These are phyloP conservation scores for Cephus pygmeus DNA, from an alignment of 2,888 invertebrate species.

Conservation along the genomic window DNA sequence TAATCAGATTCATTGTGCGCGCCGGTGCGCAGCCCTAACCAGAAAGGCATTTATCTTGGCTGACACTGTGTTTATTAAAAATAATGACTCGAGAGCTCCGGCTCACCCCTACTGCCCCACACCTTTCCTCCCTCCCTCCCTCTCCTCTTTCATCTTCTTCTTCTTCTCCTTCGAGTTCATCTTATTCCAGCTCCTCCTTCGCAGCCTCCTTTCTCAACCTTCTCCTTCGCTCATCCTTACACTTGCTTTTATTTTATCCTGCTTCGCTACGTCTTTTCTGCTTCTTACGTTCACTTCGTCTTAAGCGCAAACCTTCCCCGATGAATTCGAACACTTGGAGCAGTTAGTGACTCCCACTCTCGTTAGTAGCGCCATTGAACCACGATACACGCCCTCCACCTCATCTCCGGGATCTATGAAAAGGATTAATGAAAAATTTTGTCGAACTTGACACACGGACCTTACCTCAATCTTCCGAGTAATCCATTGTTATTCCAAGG, in stretches of 20 bases:
- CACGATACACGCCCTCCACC: neutral
- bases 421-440: neutral
- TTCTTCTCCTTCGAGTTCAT: constrained; percentile 8
- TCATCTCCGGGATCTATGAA: neutral
- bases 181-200: constrained; percentile 18
- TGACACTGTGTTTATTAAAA: constrained; percentile 59
- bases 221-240: neutral
- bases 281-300: neutral
- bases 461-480: neutral
- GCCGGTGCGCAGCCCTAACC: constrained; percentile 32
- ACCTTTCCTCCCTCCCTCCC: neutral
- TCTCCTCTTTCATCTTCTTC: constrained; percentile 6
- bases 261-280: constrained; percentile 11
- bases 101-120: constrained; percentile 17
- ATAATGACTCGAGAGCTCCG: constrained; percentile 52
- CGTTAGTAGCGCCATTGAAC: constrained; percentile 6
- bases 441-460: neutral
- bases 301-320: neutral
- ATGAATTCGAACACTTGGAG: constrained; percentile 3
- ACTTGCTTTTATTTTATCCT: constrained; percentile 25
- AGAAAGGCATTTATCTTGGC: constrained; percentile 52
- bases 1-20: constrained; percentile 44
- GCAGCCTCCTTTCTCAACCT: neutral
- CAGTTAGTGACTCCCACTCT: neutral
- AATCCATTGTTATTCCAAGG: neutral